Conservation (phyloP, 2,797 vertebrate species). For the Heterohyrax brucei region DNA sequence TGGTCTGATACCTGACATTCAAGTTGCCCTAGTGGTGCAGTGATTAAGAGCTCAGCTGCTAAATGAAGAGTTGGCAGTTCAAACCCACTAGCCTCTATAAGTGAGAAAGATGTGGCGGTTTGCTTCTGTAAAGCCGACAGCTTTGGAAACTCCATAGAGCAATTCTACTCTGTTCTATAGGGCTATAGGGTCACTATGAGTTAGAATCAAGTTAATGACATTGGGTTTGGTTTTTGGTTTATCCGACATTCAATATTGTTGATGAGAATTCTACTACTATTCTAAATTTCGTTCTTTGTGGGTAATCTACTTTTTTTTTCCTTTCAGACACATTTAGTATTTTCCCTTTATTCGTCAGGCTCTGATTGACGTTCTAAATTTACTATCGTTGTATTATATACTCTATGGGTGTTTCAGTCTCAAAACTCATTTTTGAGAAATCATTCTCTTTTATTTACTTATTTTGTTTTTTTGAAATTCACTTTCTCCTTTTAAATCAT, state of each 20-base stretch:
- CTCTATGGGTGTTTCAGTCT: background rate
- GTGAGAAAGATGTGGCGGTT: too few relatives aligned
- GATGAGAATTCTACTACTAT: background rate
- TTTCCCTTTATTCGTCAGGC: background rate
- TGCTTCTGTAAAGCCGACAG: too few relatives aligned
- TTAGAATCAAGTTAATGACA: too few relatives aligned
- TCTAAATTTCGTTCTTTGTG: background rate
- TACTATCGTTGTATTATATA: background rate
- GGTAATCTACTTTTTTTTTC: background rate
- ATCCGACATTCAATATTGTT: background rate
- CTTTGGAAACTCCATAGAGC: too few relatives aligned
- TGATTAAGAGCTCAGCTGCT: too few relatives aligned
- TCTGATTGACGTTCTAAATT: background rate
- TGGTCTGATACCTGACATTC: background rate
- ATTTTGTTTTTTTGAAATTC: background rate
- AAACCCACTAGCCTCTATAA: too few relatives aligned
- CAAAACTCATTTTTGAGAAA: background rate
- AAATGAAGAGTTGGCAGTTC: too few relatives aligned
- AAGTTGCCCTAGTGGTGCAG: too few relatives aligned
- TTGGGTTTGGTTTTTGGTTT: too few relatives aligned
- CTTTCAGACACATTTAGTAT: background rate
- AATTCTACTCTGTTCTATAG: too few relatives aligned
- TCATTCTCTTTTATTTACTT: too few relatives aligned
- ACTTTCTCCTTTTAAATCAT: background rate
- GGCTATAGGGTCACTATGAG: too few relatives aligned